Base-by-base conservation (phyloP, 1,140 invertebrate genomes). In the Bombus soroeensis region DNA sequence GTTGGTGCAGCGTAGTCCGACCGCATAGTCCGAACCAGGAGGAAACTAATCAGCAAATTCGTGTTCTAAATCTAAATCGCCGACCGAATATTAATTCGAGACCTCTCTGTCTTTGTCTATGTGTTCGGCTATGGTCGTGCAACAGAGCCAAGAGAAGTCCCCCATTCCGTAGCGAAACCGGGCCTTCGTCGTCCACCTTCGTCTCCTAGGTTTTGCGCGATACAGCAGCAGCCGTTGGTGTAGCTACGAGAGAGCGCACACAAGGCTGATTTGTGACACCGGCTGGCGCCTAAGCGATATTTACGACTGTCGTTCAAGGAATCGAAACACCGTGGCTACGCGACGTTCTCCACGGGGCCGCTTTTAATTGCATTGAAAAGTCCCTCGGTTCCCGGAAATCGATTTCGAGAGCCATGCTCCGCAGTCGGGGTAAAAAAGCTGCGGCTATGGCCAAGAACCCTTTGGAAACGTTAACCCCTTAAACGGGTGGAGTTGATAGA, bases 51-150 rank as follows among this genome's bases (percentile, higher is more conserved):
- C 90, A 89, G 88, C 88, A 91, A 91, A 91, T 91, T 91, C 88
- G 90, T 91, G 90, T 91, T 91, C 90, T 91, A 91, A 91, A 91
- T 91, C 90, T 91, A 91, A 91, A 91, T 91, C 90, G 90, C 86
- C 88, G 90, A 86, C 90, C 88, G 90, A 91, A 91, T 91, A 91
- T 91, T 91, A 91, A 91, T 91, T 89, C 90, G 86, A 89, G 66
- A 57, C 84, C 77, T 76, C 64, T 39, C 57, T 13, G 53, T 85
- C 73, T 34, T 77, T 28, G 32, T 22, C 22, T 28, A 37, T 12
- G 32, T 53, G 74, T 66, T 75, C 66, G 28, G 53, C 62, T 34
- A n/a, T 37, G 66, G 32, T 34, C 43, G 64, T 34, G n/a, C n/a
- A n/a, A 66, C n/a, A 18, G 64, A 34, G 64, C 6, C 47, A 66